These are phyloP conservation scores for Callyntrura guangdongensis DNA, from an alignment of 2,888 invertebrate species.

Conservation along the genomic window DNA sequence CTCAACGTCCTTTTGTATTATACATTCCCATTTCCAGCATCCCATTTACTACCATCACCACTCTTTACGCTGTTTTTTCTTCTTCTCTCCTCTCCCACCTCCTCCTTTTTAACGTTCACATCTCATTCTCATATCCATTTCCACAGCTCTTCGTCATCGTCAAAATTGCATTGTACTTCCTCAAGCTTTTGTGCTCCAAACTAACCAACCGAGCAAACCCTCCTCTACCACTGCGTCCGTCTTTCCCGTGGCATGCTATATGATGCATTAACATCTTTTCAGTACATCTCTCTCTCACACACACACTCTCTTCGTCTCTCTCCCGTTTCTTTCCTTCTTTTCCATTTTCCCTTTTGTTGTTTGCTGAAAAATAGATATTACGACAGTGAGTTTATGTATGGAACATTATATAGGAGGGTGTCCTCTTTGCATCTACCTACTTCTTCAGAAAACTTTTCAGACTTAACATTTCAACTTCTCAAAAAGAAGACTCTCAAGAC, in stretches of 20 bases:
- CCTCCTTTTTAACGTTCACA: conserved; percentile 19
- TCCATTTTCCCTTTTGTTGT: conserved; percentile 50
- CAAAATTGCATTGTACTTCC: conserved; percentile 72
- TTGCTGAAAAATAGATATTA: conserved; percentile 43
- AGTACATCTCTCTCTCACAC: conserved; percentile 37
- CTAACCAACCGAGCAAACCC: conserved; percentile 75
- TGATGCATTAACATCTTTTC: conserved; percentile 68
- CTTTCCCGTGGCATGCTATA: conserved; percentile 51
- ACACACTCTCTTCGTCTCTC: not conserved
- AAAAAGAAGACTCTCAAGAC: conserved; percentile 41
- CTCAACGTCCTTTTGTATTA: not conserved
- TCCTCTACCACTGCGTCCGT: conserved; percentile 55
- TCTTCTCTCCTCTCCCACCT: not conserved
- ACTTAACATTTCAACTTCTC: conserved; percentile 69
- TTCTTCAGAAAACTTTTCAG: conserved; percentile 5
- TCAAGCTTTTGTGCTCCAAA: conserved; percentile 66
- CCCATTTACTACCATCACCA: not conserved
- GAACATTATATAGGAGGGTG: conserved; percentile 39
- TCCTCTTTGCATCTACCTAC: conserved; percentile 21
- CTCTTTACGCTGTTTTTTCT: conserved; percentile 31
- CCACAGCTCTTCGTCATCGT: conserved; percentile 67
- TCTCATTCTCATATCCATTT: conserved; percentile 56
- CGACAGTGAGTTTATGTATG: not conserved
- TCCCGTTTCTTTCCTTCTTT: conserved; percentile 31
- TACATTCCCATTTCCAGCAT: conserved; percentile 37